These are phyloP conservation scores for Notarius lentiginosus DNA, from an alignment of 2,113 vertebrate species.

Conservation along the genomic window DNA sequence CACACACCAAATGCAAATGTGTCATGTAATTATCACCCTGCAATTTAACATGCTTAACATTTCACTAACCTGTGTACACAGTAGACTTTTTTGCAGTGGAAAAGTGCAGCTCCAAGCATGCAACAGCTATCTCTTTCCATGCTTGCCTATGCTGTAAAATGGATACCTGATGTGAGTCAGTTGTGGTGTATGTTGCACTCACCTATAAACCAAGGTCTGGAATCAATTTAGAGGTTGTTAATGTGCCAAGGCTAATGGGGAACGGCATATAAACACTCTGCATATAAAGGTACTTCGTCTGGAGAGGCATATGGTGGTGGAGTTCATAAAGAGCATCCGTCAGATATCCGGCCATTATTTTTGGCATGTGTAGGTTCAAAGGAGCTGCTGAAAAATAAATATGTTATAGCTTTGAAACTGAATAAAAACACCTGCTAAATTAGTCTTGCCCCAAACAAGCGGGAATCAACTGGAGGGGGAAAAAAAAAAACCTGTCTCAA, in stretches of 20 bases:
- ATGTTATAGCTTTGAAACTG: slow-evolving; percentile 19
- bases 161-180: slow-evolving; percentile 30
- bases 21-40: slow-evolving; percentile 7
- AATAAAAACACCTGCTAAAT: slow-evolving; percentile 37
- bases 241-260: slow-evolving; percentile 62
- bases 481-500: background rate
- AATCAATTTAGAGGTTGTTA: slow-evolving; percentile 68
- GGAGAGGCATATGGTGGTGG: slow-evolving; percentile 58
- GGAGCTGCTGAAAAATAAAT: slow-evolving; percentile 15
- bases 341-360: slow-evolving; percentile 44
- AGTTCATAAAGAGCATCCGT: slow-evolving; percentile 53
- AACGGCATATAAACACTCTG: slow-evolving; percentile 57
- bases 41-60: slow-evolving; percentile 30
- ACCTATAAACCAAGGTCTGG: slow-evolving; percentile 60
- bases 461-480: background rate
- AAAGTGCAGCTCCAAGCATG: slow-evolving; percentile 11
- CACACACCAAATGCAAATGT: background rate
- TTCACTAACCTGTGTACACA: slow-evolving; percentile 22
- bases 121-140: slow-evolving; percentile 14
- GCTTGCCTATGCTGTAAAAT: slow-evolving; percentile 28
- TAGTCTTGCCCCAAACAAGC: slow-evolving; percentile 26
- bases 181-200: slow-evolving; percentile 37
- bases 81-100: slow-evolving; percentile 4
- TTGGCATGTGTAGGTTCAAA: slow-evolving; percentile 48
- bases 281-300: slow-evolving; percentile 56